Evolutionary conservation across 1,140 invertebrate genomes (phyloP).

Genomic region (Lepidotrigona ventralis): DNA sequence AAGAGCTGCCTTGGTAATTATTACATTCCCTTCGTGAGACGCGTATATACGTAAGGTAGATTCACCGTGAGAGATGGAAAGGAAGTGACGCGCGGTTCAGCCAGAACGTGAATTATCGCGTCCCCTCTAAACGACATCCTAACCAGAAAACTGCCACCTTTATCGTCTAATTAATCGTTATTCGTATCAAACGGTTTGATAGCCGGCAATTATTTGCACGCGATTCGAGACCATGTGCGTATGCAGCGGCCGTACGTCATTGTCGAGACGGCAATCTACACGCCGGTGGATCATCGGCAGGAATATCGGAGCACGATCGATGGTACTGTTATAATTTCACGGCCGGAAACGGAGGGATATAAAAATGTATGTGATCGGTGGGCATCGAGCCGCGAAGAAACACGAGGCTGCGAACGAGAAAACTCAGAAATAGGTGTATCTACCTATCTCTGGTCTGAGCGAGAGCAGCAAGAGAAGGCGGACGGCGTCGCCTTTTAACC

Average conservation of each 20-base stretch:
- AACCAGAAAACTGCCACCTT: slow-evolving; percentile 33
- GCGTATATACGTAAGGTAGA: slow-evolving; percentile 40
- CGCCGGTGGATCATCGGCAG: not conserved
- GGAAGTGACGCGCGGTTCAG: slow-evolving; percentile 37
- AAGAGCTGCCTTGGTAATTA: slow-evolving; percentile 73
- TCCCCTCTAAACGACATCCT: slow-evolving; percentile 6
- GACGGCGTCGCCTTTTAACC: not conserved
- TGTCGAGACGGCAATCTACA: not conserved
- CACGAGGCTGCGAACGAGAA: slow-evolving; percentile 16
- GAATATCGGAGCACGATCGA: not conserved
- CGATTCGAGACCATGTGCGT: not conserved
- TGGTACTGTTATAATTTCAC: not conserved
- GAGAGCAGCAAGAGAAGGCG: not conserved
- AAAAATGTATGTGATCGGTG: not conserved
- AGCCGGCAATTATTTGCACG: slow-evolving; percentile 41
- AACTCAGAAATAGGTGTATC: not conserved
- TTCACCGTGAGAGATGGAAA: slow-evolving; percentile 37
- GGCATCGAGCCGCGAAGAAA: slow-evolving; percentile 9
- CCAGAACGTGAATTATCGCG: slow-evolving; percentile 37
- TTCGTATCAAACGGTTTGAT: slow-evolving; percentile 25
- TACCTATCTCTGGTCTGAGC: not conserved
- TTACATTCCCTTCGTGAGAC: slow-evolving; percentile 67
- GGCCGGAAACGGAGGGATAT: not conserved
- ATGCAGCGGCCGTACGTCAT: not conserved
- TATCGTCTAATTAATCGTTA: slow-evolving; percentile 48